Evolutionary conservation across 1,140 invertebrate species (phyloP).

Genomic region (Eciton burchellii): DNA sequence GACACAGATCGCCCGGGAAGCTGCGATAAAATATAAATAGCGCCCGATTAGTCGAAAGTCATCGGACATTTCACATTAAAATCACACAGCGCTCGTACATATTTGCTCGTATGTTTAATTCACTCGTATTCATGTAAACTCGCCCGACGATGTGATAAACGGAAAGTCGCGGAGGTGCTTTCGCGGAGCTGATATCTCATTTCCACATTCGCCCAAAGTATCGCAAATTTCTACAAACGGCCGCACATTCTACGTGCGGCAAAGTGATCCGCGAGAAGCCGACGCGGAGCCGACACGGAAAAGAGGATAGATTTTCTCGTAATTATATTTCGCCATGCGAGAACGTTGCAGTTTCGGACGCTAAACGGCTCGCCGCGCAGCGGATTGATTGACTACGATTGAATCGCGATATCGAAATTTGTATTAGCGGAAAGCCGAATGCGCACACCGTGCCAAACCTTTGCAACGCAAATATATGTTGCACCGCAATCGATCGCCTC

Average conservation of each 20-base stretch:
- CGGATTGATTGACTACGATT: slow-evolving; percentile 36
- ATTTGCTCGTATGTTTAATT: too few relatives aligned
- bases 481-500: slow-evolving; percentile 1
- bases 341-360: slow-evolving; percentile 16
- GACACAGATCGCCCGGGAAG: too few relatives aligned
- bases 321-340: slow-evolving; percentile 34
- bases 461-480: background rate
- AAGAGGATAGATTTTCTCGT: slow-evolving; percentile 24
- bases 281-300: background rate
- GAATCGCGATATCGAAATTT: slow-evolving; percentile 27
- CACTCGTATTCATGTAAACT: too few relatives aligned
- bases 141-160: too few relatives aligned
- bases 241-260: too few relatives aligned
- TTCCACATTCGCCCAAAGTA: slow-evolving; percentile 41
- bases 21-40: background rate
- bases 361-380: background rate
- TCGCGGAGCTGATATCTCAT: slow-evolving; percentile 55
- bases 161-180: background rate
- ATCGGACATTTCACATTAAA: too few relatives aligned
- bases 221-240: too few relatives aligned
- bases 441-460: background rate
- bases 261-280: slow-evolving; percentile 39
- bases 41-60: background rate
- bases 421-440: background rate
- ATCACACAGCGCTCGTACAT: too few relatives aligned